These are phyloP conservation scores for Fukomys damarensis DNA, from an alignment of 2,113 vertebrate genomes.

Conservation along the genomic window DNA sequence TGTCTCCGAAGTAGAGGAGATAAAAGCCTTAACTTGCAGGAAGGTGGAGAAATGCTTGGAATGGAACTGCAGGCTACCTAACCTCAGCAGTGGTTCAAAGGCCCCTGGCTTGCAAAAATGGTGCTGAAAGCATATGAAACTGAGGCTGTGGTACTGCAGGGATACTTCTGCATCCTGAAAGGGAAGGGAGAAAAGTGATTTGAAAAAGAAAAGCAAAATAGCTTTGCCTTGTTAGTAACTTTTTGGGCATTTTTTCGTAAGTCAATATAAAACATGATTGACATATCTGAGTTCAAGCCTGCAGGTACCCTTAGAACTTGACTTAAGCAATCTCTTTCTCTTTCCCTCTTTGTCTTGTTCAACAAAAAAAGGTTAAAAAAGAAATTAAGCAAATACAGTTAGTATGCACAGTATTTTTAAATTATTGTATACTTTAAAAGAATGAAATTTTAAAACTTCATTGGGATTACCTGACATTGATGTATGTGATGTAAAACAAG, in stretches of 20 bases:
- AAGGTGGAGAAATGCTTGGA: background rate
- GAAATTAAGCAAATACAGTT: background rate
- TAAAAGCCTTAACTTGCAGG: background rate
- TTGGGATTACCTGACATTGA: background rate
- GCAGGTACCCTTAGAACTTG: background rate
- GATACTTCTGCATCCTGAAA: background rate
- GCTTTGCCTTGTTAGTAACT: background rate
- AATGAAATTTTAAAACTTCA: slow-evolving; percentile 28
- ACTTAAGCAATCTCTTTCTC: background rate
- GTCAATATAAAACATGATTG: background rate
- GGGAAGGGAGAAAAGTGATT: background rate
- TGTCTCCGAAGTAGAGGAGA: background rate
- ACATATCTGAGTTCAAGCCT: background rate
- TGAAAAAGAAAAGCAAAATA: background rate
- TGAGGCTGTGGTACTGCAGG: background rate
- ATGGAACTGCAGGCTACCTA: background rate
- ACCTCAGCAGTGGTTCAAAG: background rate
- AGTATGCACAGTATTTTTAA: background rate
- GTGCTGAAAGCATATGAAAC: background rate
- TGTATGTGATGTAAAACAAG: background rate
- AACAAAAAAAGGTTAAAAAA: background rate
- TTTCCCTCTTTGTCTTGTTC: background rate
- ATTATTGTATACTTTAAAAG: background rate
- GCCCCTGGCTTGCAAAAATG: background rate
- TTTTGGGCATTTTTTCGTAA: background rate